These are phyloP conservation scores for Melanchra persicariae DNA, from an alignment of 2,888 invertebrate genomes.

Conservation along the genomic window DNA sequence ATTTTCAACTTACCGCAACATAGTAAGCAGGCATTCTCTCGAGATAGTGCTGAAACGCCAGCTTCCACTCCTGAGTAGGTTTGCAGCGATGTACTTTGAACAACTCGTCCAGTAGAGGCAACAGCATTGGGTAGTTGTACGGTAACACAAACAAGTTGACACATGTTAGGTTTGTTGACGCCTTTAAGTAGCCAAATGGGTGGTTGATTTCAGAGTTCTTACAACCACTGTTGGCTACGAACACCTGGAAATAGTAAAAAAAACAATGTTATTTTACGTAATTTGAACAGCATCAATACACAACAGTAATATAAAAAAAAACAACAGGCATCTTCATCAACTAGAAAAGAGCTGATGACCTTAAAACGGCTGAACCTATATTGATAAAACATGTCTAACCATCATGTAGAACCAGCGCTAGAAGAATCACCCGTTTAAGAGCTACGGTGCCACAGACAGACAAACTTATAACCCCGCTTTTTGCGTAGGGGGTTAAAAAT, in stretches of 20 bases:
- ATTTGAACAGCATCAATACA: neutral
- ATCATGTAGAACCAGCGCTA: too few relatives aligned
- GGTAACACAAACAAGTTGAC: slow-evolving; percentile 99
- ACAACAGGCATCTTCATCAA: too few relatives aligned
- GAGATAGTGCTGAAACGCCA: slow-evolving; percentile 98
- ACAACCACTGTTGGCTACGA: slow-evolving; percentile 97
- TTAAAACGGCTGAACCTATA: too few relatives aligned
- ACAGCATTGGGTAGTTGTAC: slow-evolving; percentile 98
- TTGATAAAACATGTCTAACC: too few relatives aligned
- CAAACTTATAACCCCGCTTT: too few relatives aligned
- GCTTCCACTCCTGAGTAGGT: slow-evolving; percentile 97
- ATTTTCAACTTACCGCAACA: slow-evolving; percentile 91
- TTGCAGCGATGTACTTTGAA: slow-evolving; percentile 98
- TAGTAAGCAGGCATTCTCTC: slow-evolving; percentile 99
- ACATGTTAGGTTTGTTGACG: slow-evolving; percentile 97
- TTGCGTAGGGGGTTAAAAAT: too few relatives aligned
- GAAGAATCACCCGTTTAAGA: too few relatives aligned
- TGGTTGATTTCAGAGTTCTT: slow-evolving; percentile 95
- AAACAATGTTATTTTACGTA: neutral
- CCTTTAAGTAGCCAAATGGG: slow-evolving; percentile 99
- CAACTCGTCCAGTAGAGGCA: slow-evolving; percentile 97
- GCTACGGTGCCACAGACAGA: too few relatives aligned
- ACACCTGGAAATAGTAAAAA: slow-evolving; percentile 91
- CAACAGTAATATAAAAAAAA: too few relatives aligned
- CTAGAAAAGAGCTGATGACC: too few relatives aligned